These are phyloP conservation scores for Volucella inanis DNA, from an alignment of 2,888 invertebrate genomes.

Conservation along the genomic window DNA sequence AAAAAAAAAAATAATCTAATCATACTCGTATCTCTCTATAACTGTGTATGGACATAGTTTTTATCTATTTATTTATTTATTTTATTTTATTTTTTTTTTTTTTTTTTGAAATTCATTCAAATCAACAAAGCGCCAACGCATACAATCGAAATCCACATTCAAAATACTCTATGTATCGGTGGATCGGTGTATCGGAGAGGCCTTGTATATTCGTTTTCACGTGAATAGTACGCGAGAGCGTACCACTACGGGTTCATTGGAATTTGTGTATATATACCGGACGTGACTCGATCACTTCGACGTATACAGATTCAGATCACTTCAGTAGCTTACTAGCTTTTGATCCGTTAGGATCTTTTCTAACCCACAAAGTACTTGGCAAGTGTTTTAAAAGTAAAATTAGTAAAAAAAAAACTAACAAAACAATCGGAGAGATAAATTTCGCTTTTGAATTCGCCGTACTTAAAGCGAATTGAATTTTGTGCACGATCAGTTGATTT, in stretches of 20 bases:
- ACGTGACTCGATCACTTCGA: conserved; percentile 52
- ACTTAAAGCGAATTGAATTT: conserved; percentile 30
- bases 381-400: background rate
- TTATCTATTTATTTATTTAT: background rate
- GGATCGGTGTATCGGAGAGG: background rate
- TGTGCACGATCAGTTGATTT: conserved; percentile 25
- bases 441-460: conserved; percentile 52
- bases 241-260: conserved; percentile 21
- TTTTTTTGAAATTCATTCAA: conserved; percentile 22
- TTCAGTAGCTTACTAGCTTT: conserved; percentile 76
- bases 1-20: conserved; percentile 16
- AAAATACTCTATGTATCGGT: conserved; percentile 16
- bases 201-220: conserved; percentile 46
- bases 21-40: conserved; percentile 10
- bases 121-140: conserved; percentile 52
- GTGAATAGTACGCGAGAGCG: conserved; percentile 28
- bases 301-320: conserved; percentile 52
- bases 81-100: conserved; percentile 25
- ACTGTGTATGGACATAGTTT: conserved; percentile 12
- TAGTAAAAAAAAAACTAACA: background rate
- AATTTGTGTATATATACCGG: conserved; percentile 69
- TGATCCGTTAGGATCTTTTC: conserved; percentile 73
- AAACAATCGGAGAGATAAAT: conserved; percentile 1
- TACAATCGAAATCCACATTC: conserved; percentile 2
- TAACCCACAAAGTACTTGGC: background rate